Evolutionary conservation across 2,888 invertebrate genomes (phyloP).

Genomic region (Drosophila quinaria): DNA sequence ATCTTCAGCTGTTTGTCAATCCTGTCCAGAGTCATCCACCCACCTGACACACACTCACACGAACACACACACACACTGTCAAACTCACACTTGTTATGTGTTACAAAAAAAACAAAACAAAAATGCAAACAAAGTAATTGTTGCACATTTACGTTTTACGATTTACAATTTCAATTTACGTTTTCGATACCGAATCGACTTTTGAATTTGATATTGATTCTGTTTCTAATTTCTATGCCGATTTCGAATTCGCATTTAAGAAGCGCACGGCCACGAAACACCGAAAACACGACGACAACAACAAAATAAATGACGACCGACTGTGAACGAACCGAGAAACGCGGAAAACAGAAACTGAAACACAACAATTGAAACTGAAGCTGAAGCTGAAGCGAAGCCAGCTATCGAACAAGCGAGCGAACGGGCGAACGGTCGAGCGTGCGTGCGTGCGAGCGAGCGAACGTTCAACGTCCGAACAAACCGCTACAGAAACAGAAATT

Average conservation of each 20-base stretch:
- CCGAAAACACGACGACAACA: constrained; percentile 30
- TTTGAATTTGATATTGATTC: constrained; percentile 10
- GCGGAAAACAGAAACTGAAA: constrained; percentile 57
- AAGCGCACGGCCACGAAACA: constrained; percentile 37
- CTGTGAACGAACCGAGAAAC: constrained; percentile 47
- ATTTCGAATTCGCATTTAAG: constrained; percentile 37
- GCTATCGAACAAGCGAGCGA: constrained; percentile 22
- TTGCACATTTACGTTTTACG: constrained; percentile 26
- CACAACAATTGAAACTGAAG: constrained; percentile 46
- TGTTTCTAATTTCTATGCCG: constrained; percentile 24
- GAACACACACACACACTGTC: constrained; percentile 1
- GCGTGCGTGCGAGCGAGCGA: constrained; percentile 31
- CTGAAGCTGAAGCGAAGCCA: constrained; percentile 48
- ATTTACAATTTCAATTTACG: constrained; percentile 25
- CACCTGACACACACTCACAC: constrained; percentile 8
- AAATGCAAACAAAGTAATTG: constrained; percentile 12
- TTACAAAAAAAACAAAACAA: background rate
- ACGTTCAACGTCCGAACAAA: constrained; percentile 73
- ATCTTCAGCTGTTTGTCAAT: constrained; percentile 47
- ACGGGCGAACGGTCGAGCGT: constrained; percentile 28
- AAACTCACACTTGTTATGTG: constrained; percentile 1
- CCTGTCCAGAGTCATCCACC: background rate
- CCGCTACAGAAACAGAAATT: constrained; percentile 79
- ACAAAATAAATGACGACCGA: constrained; percentile 25
- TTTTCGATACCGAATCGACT: constrained; percentile 27